Conservation (phyloP, 2,888 invertebrate genomes). For the Nomada goodeniana region DNA sequence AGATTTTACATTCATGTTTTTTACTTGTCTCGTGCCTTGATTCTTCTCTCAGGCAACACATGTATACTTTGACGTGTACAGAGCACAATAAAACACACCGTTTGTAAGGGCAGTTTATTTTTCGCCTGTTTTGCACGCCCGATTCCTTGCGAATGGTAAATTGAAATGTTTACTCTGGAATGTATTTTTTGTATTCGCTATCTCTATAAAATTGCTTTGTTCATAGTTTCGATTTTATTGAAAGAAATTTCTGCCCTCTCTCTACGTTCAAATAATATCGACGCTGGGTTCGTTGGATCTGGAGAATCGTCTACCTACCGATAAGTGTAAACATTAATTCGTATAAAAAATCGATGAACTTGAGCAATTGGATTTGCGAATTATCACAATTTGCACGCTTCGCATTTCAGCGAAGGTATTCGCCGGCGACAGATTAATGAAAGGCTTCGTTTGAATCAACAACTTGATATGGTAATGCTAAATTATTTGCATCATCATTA, state of each 20-base stretch:
- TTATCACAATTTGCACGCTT: too few relatives aligned
- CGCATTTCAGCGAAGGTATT: too few relatives aligned
- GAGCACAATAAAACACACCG: slow-evolving; percentile 47
- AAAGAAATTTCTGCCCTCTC: too few relatives aligned
- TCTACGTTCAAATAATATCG: too few relatives aligned
- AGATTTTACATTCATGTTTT: not conserved
- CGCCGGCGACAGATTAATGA: slow-evolving; percentile 3
- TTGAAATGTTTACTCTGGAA: not conserved
- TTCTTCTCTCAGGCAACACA: slow-evolving; percentile 1
- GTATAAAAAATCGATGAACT: too few relatives aligned
- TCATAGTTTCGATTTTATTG: too few relatives aligned
- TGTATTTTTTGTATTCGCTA: too few relatives aligned
- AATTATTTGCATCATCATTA: slow-evolving; percentile 22
- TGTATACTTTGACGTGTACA: not conserved
- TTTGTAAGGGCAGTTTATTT: slow-evolving; percentile 69
- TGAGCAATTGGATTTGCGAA: too few relatives aligned
- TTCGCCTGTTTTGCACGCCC: not conserved
- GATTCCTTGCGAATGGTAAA: not conserved
- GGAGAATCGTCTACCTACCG: too few relatives aligned
- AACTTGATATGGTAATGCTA: slow-evolving; percentile 27
- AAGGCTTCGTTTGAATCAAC: slow-evolving; percentile 1
- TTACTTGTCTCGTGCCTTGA: slow-evolving; percentile 2
- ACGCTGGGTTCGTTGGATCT: too few relatives aligned
- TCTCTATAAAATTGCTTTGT: too few relatives aligned
- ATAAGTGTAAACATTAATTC: too few relatives aligned